Base-by-base conservation (phyloP, 2,888 invertebrate genomes). In the Torymus texanus region DNA sequence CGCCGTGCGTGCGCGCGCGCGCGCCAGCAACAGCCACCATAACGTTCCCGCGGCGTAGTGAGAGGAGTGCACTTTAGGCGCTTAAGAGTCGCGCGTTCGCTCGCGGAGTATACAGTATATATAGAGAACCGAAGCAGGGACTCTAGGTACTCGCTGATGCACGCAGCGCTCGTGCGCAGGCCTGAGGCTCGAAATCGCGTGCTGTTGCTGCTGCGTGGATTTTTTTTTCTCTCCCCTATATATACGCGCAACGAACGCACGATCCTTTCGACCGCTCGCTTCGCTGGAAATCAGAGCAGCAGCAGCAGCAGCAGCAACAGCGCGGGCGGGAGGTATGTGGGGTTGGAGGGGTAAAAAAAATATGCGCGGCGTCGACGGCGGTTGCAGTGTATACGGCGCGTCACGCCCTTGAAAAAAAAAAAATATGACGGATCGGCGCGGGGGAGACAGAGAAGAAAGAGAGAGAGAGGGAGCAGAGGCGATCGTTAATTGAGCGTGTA, bases 401-500 rank as follows among this genome's bases (percentile, higher is more conserved):
- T 41, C 41, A 41, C 16, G 55, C 62, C 62, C 62, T 77, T 59
- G 50, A 61, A 53, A 63, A 58, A 53, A 63, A 58, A 50, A 58
- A 63, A 66, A 58, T 56, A 58, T 41, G 65, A 55, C 14, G 14
- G 61, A 58, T 51, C 53, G 29, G 29, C 5, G 51, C 8, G 41
- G 41, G 41, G 10, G 41, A 41, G 21, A 24, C 3, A 11, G 53
- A 62, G 29, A 8, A 8, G 41, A 41, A 8, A 41, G 21, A 24
- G 4, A 11, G 53, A 62, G 41, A 41, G 21, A 24, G 4, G 4
- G 53, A 62, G 29, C 41, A 41, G 41, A 41, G 41, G 18, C 24
- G 24, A 21, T 4, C 56, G 29, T 59, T 77, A 65, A 83, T 82
- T 75, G 81, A 79, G 78, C 78, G 79, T 55, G 77, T 68, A 79